phyloP scores from a whole-genome alignment of 2,113 vertebrate species.

The Pao palembangensis region DNA sequence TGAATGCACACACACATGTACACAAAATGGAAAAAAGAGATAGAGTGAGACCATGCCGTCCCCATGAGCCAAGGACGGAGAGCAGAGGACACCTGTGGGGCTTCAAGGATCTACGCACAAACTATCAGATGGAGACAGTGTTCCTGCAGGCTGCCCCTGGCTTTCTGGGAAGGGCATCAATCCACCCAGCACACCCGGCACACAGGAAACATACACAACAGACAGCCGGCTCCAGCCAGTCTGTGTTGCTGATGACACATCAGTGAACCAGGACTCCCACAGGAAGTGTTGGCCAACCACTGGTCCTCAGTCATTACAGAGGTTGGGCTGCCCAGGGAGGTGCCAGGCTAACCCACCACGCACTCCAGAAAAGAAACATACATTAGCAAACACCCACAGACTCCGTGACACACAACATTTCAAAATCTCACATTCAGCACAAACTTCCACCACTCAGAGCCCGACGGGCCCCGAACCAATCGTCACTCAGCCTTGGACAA shows the following conservation, averaged over 20 bases:
- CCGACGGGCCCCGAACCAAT: constrained; percentile 3
- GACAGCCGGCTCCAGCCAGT: constrained; percentile 59
- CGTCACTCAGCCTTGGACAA: constrained; percentile 4
- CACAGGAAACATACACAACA: constrained; percentile 49
- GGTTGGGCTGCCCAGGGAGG: constrained; percentile 51
- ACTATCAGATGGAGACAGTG: constrained; percentile 43
- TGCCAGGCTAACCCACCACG: constrained; percentile 43
- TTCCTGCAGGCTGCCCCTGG: constrained; percentile 33
- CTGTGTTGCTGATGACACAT: constrained; percentile 67
- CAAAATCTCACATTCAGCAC: constrained; percentile 6
- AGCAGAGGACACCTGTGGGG: constrained; percentile 53
- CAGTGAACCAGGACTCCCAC: constrained; percentile 66
- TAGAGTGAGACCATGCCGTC: constrained; percentile 44
- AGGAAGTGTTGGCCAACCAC: constrained; percentile 72
- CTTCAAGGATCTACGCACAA: constrained; percentile 48
- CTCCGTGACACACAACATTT: constrained; percentile 8
- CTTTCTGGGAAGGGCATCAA: constrained; percentile 30
- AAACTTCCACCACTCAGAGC: constrained; percentile 9
- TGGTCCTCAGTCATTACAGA: constrained; percentile 67
- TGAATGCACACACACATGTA: constrained; percentile 50
- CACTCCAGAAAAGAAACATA: constrained; percentile 14
- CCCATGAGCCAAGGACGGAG: constrained; percentile 46
- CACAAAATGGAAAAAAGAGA: constrained; percentile 24
- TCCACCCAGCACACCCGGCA: constrained; percentile 35
- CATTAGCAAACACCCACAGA: constrained; percentile 28